Percentiles rank a stretch among this genome's conserved stretches.
phyloP scores from a whole-genome alignment of 2,797 vertebrate genomes.

The Danio kyathit region DNA sequence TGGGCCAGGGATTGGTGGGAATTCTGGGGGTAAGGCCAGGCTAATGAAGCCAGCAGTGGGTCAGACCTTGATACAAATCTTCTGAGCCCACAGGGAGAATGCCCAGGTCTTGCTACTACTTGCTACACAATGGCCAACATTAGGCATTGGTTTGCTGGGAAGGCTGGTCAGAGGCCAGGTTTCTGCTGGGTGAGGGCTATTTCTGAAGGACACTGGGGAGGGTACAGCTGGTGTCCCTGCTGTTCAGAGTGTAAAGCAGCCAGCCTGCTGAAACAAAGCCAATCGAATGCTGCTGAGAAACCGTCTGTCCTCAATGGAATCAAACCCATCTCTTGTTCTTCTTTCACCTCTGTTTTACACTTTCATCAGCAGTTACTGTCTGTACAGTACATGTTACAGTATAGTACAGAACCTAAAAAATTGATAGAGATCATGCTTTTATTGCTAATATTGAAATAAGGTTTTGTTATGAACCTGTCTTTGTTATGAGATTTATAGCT shows the following conservation, averaged over 20 bases:
- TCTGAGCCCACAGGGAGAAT: neutral
- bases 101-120: conserved; percentile 41
- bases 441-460: neutral
- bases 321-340: conserved; percentile 3
- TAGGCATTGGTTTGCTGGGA: conserved; percentile 42
- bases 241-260: conserved; percentile 62
- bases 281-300: conserved; percentile 68
- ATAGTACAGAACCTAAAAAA: neutral
- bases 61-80: neutral
- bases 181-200: conserved; percentile 64
- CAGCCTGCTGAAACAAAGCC: conserved; percentile 59
- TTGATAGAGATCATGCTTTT: neutral
- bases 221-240: conserved; percentile 73
- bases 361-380: conserved; percentile 23
- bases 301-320: conserved; percentile 65
- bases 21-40: neutral
- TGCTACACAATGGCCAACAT: no score
- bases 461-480: neutral
- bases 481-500: no score
- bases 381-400: neutral
- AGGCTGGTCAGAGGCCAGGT: conserved; percentile 61
- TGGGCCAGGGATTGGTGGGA: conserved; percentile 6
- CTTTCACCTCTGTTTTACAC: conserved; percentile 10
- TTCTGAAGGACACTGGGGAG: conserved; percentile 71
- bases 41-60: conserved; percentile 21